These are phyloP conservation scores for Malurus alboscapulatus DNA, from an alignment of 2,113 vertebrate genomes.

Conservation along the genomic window DNA sequence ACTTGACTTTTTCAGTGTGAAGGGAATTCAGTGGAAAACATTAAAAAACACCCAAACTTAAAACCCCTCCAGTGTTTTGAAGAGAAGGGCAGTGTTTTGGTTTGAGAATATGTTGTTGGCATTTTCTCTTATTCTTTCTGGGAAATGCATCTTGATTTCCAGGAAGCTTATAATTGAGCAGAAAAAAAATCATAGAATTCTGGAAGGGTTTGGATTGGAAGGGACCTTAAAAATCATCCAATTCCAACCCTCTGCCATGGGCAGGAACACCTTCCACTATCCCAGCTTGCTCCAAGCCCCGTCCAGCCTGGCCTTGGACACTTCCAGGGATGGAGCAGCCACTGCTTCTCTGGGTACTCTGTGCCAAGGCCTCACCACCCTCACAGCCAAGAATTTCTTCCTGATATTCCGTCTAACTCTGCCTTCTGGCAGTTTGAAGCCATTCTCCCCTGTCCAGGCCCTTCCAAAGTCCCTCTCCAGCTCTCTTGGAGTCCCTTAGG, in stretches of 20 bases:
- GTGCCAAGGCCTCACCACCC: rapidly evolving
- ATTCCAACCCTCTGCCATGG: neutral
- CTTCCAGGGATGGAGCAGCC: neutral
- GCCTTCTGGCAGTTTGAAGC: neutral
- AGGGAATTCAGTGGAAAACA: neutral
- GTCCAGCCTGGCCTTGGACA: neutral
- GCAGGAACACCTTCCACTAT: neutral
- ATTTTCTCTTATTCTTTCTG: neutral
- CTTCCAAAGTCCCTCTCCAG: neutral
- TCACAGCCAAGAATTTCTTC: neutral
- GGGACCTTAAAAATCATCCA: neutral
- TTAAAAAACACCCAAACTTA: neutral
- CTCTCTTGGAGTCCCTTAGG: neutral
- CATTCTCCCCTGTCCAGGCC: neutral
- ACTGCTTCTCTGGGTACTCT: neutral
- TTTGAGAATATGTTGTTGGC: neutral
- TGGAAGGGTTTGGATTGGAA: neutral
- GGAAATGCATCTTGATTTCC: neutral
- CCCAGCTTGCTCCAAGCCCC: rapidly evolving
- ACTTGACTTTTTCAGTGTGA: neutral
- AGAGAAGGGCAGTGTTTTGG: neutral
- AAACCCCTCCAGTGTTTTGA: neutral
- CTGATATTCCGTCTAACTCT: neutral
- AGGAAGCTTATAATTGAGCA: neutral
- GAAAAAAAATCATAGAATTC: neutral